Percentiles rank a stretch among this genome's conserved stretches.
Evolutionary conservation across 2,888 invertebrate species (phyloP).

Genomic region (Nephrotoma appendiculata): DNA sequence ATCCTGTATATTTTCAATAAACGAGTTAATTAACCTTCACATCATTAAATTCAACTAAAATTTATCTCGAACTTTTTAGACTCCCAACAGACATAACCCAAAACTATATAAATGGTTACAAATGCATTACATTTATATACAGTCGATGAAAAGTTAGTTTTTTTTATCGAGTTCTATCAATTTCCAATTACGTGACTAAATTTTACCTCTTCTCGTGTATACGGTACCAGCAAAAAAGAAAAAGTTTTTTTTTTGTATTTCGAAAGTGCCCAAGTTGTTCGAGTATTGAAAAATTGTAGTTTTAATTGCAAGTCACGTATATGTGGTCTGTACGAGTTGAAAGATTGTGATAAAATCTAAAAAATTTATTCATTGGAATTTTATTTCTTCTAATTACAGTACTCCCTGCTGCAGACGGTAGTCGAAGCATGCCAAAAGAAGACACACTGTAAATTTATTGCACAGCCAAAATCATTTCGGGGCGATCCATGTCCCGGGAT

Average conservation of each 20-base stretch:
- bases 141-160: background rate
- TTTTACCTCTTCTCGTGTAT: background rate
- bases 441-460: constrained; percentile 78
- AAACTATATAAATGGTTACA: too few species aligned
- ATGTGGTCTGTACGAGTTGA: background rate
- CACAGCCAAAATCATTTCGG: constrained; percentile 73
- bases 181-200: background rate
- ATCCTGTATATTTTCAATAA: too few species aligned
- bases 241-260: background rate
- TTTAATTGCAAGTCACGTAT: background rate
- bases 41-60: background rate
- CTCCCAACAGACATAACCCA: background rate
- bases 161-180: background rate
- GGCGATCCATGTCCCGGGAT: constrained; percentile 87
- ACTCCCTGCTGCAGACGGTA: constrained; percentile 84
- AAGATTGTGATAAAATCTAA: background rate
- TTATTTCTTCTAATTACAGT: constrained; percentile 37
- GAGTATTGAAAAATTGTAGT: background rate
- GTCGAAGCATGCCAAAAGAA: constrained; percentile 90
- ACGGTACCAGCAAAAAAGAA: background rate
- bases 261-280: background rate
- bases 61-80: background rate
- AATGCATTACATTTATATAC: too few species aligned
- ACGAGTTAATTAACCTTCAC: background rate
- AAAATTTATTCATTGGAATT: background rate